Evolutionary conservation across 1,140 invertebrate species (phyloP).

Genomic region (Diorhabda elongata): DNA sequence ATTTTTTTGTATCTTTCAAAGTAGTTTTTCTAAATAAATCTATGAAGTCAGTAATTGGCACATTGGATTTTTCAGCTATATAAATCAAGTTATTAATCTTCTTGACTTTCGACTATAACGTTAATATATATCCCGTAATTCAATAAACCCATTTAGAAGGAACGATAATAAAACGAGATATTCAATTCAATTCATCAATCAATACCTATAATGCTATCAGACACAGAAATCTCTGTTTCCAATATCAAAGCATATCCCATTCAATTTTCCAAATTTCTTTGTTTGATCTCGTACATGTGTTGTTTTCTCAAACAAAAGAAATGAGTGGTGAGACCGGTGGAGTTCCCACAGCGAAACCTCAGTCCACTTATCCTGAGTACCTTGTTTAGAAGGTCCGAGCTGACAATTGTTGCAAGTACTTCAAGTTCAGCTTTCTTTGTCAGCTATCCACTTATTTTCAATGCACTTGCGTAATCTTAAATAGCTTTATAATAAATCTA

Average conservation of each 20-base stretch:
- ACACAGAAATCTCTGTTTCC: neutral
- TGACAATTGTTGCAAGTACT: slow-evolving; percentile 24
- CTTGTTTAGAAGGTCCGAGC: slow-evolving; percentile 22
- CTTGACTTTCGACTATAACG: too few species aligned
- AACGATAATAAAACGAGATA: too few species aligned
- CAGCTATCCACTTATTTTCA: slow-evolving; percentile 25
- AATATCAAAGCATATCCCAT: neutral
- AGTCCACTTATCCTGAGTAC: slow-evolving; percentile 29
- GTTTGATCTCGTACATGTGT: slow-evolving; percentile 8
- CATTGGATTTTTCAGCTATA: too few species aligned
- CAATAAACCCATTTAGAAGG: too few species aligned
- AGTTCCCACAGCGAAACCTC: slow-evolving; percentile 32
- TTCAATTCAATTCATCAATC: too few species aligned
- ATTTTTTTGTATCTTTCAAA: too few species aligned
- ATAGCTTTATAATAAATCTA: slow-evolving; percentile 34
- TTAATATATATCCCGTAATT: too few species aligned
- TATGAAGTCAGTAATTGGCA: too few species aligned
- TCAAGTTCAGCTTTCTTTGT: slow-evolving; percentile 33
- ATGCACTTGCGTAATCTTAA: slow-evolving; percentile 26
- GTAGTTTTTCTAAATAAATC: too few species aligned
- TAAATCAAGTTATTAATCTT: too few species aligned
- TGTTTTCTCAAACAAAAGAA: slow-evolving; percentile 24
- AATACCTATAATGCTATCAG: neutral
- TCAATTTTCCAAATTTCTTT: neutral
- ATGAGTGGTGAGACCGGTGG: slow-evolving; percentile 20